Evolutionary conservation across 2,113 vertebrate species (phyloP).

Genomic region (Xenus cinereus): DNA sequence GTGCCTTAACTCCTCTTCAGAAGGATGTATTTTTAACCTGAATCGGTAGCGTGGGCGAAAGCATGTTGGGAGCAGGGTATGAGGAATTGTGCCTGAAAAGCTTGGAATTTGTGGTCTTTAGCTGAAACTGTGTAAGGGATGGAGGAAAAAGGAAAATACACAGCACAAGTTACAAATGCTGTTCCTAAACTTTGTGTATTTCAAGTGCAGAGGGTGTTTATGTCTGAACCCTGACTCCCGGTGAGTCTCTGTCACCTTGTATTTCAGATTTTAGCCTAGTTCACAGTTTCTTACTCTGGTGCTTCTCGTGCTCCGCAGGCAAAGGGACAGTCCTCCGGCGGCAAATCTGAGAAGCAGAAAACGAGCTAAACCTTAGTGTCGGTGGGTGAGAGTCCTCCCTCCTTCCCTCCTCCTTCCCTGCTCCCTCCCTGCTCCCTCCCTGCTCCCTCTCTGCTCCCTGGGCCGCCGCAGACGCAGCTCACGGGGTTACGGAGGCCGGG

Average conservation of each 20-base stretch:
- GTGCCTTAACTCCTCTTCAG: background rate
- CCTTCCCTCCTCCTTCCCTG: no score
- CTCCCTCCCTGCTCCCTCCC: no score
- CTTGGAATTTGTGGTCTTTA: no score
- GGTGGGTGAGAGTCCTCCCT: background rate
- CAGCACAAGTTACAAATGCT: background rate
- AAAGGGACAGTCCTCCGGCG: conserved; percentile 60
- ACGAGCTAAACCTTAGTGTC: conserved; percentile 63
- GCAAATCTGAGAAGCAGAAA: conserved; percentile 72
- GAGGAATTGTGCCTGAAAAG: no score
- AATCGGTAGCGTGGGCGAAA: background rate
- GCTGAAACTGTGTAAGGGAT: background rate
- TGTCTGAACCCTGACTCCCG: background rate
- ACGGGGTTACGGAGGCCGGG: accelerated
- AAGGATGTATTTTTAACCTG: background rate
- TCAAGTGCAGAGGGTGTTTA: background rate
- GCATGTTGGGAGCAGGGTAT: background rate
- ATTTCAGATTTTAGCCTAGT: background rate
- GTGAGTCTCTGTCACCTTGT: background rate
- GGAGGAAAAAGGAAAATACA: background rate
- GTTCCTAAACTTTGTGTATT: background rate
- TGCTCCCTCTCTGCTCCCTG: background rate
- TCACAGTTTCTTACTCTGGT: background rate
- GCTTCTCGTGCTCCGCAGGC: conserved; percentile 47
- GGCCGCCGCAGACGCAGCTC: background rate